Evolutionary conservation across 2,888 invertebrate genomes (phyloP).

Genomic region (Acronicta leporina): DNA sequence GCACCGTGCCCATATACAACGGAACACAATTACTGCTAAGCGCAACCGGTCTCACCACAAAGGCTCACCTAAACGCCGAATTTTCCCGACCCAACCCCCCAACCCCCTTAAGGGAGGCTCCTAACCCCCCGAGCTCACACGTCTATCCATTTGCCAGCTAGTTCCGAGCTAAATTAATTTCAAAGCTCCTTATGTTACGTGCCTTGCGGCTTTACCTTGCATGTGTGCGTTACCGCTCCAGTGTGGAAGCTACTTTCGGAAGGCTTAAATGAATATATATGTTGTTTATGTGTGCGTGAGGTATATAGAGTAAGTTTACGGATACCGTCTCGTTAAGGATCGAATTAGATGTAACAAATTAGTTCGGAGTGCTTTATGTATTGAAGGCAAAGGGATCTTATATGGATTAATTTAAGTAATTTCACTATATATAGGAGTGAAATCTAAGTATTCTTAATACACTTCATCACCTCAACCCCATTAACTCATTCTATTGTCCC

Average conservation of each 20-base stretch:
- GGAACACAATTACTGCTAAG: slow-evolving; percentile 82
- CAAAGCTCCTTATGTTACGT: slow-evolving; percentile 90
- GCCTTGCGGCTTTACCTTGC: slow-evolving; percentile 86
- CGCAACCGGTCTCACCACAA: slow-evolving; percentile 83
- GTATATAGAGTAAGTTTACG: slow-evolving; percentile 70
- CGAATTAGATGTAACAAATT: slow-evolving; percentile 87
- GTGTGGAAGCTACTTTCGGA: slow-evolving; percentile 80
- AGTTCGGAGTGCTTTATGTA: slow-evolving; percentile 71
- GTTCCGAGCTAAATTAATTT: slow-evolving; percentile 90
- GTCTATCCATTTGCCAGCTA: slow-evolving; percentile 90
- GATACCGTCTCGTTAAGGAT: slow-evolving; percentile 84
- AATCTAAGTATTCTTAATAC: not conserved
- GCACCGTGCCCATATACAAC: slow-evolving; percentile 64
- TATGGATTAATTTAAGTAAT: slow-evolving; percentile 14
- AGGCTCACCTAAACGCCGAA: slow-evolving; percentile 88
- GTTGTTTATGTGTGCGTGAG: slow-evolving; percentile 65
- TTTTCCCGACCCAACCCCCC: slow-evolving; percentile 77
- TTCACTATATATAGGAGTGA: no score
- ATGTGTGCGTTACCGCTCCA: slow-evolving; percentile 75
- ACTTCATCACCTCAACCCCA: not conserved
- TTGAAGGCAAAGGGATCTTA: slow-evolving; percentile 33
- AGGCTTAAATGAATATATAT: slow-evolving; percentile 84
- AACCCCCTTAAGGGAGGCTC: slow-evolving; percentile 58
- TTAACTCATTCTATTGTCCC: no score
- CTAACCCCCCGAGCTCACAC: slow-evolving; percentile 82